phyloP scores from a whole-genome alignment of 2,113 vertebrate species.

The Phylloscopus whistleri region DNA sequence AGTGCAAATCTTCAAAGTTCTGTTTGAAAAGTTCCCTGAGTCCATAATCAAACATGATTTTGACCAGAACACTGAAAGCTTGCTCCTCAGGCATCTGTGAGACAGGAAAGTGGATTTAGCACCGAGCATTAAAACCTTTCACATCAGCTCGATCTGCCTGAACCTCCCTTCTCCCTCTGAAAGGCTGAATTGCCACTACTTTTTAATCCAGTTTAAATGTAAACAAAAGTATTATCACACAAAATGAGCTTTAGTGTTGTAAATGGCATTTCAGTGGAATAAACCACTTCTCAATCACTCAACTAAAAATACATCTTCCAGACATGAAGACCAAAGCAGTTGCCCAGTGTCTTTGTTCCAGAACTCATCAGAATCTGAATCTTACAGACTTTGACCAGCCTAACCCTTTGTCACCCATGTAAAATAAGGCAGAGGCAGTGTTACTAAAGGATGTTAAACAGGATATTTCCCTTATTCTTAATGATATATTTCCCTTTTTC shows the following conservation, averaged over 20 bases:
- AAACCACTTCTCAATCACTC: background rate
- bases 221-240: background rate
- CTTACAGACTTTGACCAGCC: background rate
- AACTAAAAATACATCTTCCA: background rate
- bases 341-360: background rate
- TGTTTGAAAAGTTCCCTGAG: constrained; percentile 99
- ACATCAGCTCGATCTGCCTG: background rate
- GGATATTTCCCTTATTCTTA: background rate
- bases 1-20: constrained; percentile 99
- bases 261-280: background rate
- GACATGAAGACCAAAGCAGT: background rate
- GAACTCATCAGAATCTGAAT: background rate
- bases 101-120: background rate
- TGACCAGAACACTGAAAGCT: constrained; percentile 97
- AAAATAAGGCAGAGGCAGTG: background rate
- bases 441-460: background rate
- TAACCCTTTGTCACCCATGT: background rate
- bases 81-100: constrained; percentile 98
- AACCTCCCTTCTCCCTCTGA: background rate
- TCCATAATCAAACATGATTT: constrained; percentile 99
- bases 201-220: background rate
- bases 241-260: background rate
- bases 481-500: background rate
- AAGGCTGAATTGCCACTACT: background rate
- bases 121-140: background rate